Conservation (phyloP, 2,113 vertebrate genomes). For the Bubo scandiacus region DNA sequence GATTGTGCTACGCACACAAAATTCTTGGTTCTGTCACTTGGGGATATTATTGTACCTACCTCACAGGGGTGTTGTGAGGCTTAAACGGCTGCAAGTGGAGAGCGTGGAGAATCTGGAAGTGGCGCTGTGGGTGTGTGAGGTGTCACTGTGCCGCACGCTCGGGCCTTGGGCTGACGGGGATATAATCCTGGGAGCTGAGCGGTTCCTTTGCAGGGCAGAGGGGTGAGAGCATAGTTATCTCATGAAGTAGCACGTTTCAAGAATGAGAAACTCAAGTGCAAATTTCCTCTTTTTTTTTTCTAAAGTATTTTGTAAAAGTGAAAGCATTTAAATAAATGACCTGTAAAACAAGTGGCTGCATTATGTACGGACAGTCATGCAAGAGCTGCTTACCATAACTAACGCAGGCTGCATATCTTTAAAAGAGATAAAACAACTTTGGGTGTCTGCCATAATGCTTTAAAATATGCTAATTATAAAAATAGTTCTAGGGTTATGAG, state of each 20-base stretch:
- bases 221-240: constrained; percentile 14
- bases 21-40: constrained; percentile 37
- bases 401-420: neutral
- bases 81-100: neutral
- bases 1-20: neutral
- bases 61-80: constrained; percentile 59
- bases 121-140: neutral
- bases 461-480: constrained; percentile 51
- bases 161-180: neutral
- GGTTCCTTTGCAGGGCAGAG: constrained; percentile 52
- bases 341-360: constrained; percentile 34
- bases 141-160: neutral
- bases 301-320: constrained; percentile 61
- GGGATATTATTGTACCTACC: constrained; percentile 62
- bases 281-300: constrained; percentile 48
- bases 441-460: constrained; percentile 65
- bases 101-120: neutral
- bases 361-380: constrained; percentile 11
- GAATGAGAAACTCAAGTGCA: constrained; percentile 58
- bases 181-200: neutral
- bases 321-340: constrained; percentile 69
- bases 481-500: constrained; percentile 71
- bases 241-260: constrained; percentile 47
- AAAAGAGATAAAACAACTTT: constrained; percentile 22
- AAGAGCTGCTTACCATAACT: neutral